Evolutionary conservation across 2,888 invertebrate genomes (phyloP), one percentile per base, ranked within the genome.

Genomic region (Muschampia plurimacula): DNA sequence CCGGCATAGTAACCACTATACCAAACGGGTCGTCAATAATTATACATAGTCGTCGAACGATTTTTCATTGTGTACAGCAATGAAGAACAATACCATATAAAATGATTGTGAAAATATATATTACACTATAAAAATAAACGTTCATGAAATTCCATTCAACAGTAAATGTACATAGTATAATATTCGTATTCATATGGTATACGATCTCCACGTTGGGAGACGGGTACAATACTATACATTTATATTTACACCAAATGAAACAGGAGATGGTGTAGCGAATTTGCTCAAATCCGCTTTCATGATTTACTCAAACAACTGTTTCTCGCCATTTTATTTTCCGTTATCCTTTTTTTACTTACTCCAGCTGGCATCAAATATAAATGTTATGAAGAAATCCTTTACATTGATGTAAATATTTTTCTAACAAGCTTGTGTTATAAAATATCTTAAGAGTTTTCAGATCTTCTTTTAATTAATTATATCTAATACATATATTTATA

Each of bases 221-320:
- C 10, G 22, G 28, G 57, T 57, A 57, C 10, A 10, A 55, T 55
- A 57, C 28, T 2, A 55, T 22, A 55, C 55, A 80, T 78, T 81
- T 77, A 78, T 80, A 75, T 77, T 75, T 76, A 75, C 77, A 74
- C 77, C 82, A 83, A 84, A 85, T 80, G 84, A 82, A 81, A 83
- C 82, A 85, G 86, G 85, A 86, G 81, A 80, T 79, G 78, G 80
- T 82, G 78, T 73, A 74, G 78, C 77, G 79, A 80, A 80, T 80
- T 80, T 84, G 86, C 83, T 84, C 80, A 82, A 82, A 83, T 86
- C 84, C 82, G 84, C 85, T 89, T 86, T 85, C 82, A 86, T 87
- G 88, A 89, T 89, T 88, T 89, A 89, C 88, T 86, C 81, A 75
- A 74, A 77, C 78, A 77, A 77, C 72, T 78, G 75, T 75, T 77